These are phyloP conservation scores for Tamandua tetradactyla DNA, from an alignment of 2,797 vertebrate species.

Conservation along the genomic window DNA sequence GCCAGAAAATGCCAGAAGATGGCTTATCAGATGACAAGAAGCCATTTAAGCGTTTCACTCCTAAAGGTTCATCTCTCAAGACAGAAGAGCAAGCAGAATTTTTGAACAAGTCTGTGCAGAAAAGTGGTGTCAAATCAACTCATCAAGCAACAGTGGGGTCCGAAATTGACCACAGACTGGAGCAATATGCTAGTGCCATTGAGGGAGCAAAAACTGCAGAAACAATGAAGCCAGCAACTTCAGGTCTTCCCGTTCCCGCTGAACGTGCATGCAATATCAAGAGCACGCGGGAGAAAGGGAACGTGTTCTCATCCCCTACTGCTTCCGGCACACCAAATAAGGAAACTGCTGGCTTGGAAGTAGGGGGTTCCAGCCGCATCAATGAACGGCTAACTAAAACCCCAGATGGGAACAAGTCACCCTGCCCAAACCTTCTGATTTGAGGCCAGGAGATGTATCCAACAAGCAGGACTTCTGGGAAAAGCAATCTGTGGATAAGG, in stretches of 20 bases:
- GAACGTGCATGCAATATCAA: constrained; percentile 96
- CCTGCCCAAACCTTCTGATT: no score
- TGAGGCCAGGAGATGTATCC: constrained; percentile 97
- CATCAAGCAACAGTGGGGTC: no score
- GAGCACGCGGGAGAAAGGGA: constrained; percentile 99
- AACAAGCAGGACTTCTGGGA: constrained; percentile 99
- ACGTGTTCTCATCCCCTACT: constrained; percentile 91
- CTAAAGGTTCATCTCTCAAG: constrained; percentile 96
- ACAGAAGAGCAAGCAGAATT: constrained; percentile 97
- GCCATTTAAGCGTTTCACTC: constrained; percentile 95
- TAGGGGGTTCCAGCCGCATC: constrained; percentile 98
- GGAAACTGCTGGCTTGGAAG: constrained; percentile 98
- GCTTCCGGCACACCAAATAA: constrained; percentile 92
- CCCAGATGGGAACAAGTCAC: constrained; percentile 92
- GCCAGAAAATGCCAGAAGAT: constrained; percentile 95
- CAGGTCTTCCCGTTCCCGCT: constrained; percentile 91
- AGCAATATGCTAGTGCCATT: no score
- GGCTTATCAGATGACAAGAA: constrained; percentile 89
- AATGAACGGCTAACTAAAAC: constrained; percentile 99
- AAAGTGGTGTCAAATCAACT: no score
- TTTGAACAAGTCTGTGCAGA: constrained; percentile 97
- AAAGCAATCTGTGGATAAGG: constrained; percentile 94
- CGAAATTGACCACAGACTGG: no score
- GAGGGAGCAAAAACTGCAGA: constrained; percentile 92
- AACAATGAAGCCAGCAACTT: constrained; percentile 89